phyloP scores from a whole-genome alignment of 2,797 vertebrate genomes.

The Phrynocephalus guinanensis region DNA sequence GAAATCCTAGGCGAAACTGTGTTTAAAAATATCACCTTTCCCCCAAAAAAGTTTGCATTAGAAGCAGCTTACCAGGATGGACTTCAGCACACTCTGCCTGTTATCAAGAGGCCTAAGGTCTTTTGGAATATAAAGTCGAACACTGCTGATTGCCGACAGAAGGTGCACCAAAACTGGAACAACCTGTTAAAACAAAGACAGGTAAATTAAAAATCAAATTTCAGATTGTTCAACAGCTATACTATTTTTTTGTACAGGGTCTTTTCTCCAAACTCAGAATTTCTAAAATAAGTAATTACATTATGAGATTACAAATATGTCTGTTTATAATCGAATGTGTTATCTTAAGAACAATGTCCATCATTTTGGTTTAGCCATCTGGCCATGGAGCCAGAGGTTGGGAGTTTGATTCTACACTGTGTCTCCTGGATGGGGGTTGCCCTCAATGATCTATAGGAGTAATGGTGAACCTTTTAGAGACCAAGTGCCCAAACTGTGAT shows the following conservation, averaged over 20 bases:
- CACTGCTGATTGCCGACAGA: slow-evolving; percentile 92
- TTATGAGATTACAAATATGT: neutral
- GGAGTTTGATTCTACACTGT: too few relatives aligned
- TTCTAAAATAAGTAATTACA: neutral
- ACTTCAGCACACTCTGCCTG: slow-evolving; percentile 94
- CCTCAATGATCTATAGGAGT: too few relatives aligned
- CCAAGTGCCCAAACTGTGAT: too few relatives aligned
- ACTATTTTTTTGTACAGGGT: neutral
- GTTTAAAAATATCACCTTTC: too few relatives aligned
- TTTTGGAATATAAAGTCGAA: slow-evolving; percentile 96
- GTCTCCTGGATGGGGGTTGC: too few relatives aligned
- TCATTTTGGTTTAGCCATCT: too few relatives aligned
- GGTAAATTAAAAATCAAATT: neutral
- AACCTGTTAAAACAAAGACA: slow-evolving; percentile 79
- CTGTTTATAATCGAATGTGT: too few relatives aligned
- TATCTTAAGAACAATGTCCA: too few relatives aligned
- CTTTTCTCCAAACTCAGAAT: neutral
- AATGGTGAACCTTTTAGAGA: too few relatives aligned
- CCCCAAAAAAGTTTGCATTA: neutral
- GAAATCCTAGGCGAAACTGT: too few relatives aligned
- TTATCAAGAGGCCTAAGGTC: slow-evolving; percentile 94
- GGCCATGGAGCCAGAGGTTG: too few relatives aligned
- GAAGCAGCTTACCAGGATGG: slow-evolving; percentile 85
- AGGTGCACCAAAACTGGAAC: slow-evolving; percentile 95
- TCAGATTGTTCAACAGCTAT: neutral